Base-by-base conservation (phyloP, 1,140 invertebrate species). In the Pemphigus obesinymphae region DNA sequence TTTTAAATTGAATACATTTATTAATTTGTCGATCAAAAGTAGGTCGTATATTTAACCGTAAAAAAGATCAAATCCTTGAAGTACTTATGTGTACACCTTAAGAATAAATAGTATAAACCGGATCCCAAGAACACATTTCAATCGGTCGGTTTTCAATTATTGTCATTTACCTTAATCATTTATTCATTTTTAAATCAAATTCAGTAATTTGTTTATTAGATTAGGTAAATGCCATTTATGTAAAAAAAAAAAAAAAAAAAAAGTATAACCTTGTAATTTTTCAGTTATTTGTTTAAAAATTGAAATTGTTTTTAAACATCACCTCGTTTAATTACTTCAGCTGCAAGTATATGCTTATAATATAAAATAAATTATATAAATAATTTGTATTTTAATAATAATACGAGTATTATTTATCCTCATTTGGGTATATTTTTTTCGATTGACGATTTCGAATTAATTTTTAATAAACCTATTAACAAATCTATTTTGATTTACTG, bases 1-100 rank as follows among this genome's bases (percentile, higher is more conserved):
- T 66, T 37, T 66, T 37, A 66, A 37, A 37, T 66, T 31, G 20
- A 0, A 1, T 66, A 34, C 20, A 66, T 23, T 34, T n/a, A 11
- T 66, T n/a, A n/a, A 66, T 37, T 40, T 10, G 20, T 68, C n/a
- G 8, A 23, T 11, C n/a, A 6, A 11, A 68, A 31, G 8, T 68
- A 68, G 63, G 63, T 68, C 63, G 37, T 66, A 0, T 15, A 40
- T 40, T 1, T 11, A 23, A 68, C 23, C 20, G 29, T 23, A 23
- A 68, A n/a, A n/a, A 43, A 70, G n/a, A 70, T 43, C 34, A 43
- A 70, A 70, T 37, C 66, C 66, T 70, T 70, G 37, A 70, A 70
- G 26, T 23, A n/a, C n/a, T n/a, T n/a, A 23, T 70, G 23, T n/a
- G 3, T 53, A 40, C 2, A 31, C 7, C 61, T 63, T 29, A 34